Base-by-base conservation (phyloP, 2,113 vertebrate species). In the Riparia riparia region DNA sequence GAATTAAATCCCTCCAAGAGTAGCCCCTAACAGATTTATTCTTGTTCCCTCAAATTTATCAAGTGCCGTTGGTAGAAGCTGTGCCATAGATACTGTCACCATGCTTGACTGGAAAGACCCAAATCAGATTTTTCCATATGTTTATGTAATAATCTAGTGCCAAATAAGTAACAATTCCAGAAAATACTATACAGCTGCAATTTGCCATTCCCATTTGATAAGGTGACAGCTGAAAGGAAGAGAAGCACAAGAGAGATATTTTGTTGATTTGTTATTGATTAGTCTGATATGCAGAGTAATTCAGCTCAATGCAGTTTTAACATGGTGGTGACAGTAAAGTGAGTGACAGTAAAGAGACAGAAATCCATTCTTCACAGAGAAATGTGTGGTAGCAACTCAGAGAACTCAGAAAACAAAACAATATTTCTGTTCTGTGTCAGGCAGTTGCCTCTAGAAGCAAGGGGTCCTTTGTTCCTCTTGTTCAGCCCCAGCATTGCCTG, bases 401-500 rank as follows among this genome's bases (percentile, higher is more conserved):
- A 77, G 45, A 61, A 47, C 50, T 24, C 26, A 26, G 37, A 37
- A 9, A 37, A 37, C 37, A 37, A 63, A 25, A 16, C 5, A 10
- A 6, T 11, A 4, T 32, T 17, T 64, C 17, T 93, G 12, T 74
- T 19, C 49, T 50, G 14, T 68, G 37, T 68, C 42, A 68, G 24
- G 18, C 26, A 69, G 13, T 37, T 3, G 0, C 9, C 1, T 56
- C 41, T 81, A 47, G 26, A 82, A 72, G 61, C 57, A 74, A 78
- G 69, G 31, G 71, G 22, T 58, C 28, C 29, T 85, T 76, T 85
- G 31, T 82, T 85, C 41, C 15, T 29, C 18, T 18, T 34, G 24
- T 58, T 90, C 63, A 65, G n/a, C 16, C 11, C 9, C 0, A 0
- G 14, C 17, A 2, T 64, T 80, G 22, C 57, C 49, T 37, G 44